Conservation (phyloP, 2,888 invertebrate genomes). For the Geophilus truncorum region DNA sequence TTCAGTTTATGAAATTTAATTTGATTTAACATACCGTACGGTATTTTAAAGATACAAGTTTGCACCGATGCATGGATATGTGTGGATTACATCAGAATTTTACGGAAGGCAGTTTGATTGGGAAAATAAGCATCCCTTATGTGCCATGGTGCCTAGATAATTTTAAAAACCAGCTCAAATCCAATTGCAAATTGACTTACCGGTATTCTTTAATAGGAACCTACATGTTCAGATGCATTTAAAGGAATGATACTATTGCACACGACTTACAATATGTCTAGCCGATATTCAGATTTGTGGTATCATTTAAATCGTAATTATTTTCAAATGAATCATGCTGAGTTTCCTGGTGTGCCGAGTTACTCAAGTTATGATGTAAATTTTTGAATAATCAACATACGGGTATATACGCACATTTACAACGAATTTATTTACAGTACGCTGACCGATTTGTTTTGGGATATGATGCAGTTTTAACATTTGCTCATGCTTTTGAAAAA, state of each 20-base stretch:
- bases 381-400: no score
- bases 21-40: not conserved
- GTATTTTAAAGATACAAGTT: not conserved
- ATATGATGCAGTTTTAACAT: no score
- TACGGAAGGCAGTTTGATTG: not conserved
- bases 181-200: no score
- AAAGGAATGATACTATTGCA: not conserved
- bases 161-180: no score
- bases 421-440: no score
- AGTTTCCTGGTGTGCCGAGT: no score
- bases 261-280: not conserved
- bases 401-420: no score
- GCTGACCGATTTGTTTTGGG: no score
- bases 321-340: constrained; percentile 4
- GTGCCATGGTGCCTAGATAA: no score
- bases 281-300: not conserved
- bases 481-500: no score
- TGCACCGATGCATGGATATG: not conserved
- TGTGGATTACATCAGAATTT: not conserved
- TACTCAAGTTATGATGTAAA: no score
- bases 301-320: not conserved
- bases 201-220: no score
- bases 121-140: not conserved
- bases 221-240: not conserved
- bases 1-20: not conserved